Evolutionary conservation across 2,888 invertebrate genomes (phyloP).

Genomic region (Amphimallon solstitiale): DNA sequence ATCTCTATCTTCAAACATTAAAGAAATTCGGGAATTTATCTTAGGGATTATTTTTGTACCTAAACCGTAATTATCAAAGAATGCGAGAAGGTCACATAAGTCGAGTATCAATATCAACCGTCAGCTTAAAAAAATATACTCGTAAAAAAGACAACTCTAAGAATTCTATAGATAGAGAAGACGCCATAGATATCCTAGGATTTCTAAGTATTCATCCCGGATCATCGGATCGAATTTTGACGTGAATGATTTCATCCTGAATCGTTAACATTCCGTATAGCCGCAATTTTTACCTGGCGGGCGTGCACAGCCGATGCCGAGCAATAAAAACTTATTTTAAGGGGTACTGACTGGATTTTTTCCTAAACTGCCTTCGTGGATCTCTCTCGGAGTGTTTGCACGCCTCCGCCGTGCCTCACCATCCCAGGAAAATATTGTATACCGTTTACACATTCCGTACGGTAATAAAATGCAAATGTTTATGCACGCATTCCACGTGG

Average conservation of each 20-base stretch:
- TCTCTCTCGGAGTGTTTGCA: neutral
- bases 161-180: neutral
- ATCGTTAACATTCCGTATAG: constrained; percentile 4
- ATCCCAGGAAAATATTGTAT: constrained; percentile 11
- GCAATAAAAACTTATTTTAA: constrained; percentile 17
- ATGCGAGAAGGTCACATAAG: too few relatives aligned
- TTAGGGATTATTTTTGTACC: too few relatives aligned
- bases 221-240: constrained; percentile 17
- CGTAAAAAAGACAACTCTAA: too few relatives aligned
- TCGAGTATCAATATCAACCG: too few relatives aligned
- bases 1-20: too few relatives aligned
- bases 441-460: constrained; percentile 19
- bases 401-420: neutral
- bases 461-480: constrained; percentile 27
- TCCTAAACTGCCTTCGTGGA: too few relatives aligned
- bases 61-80: too few relatives aligned
- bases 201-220: constrained; percentile 8
- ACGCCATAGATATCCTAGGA: neutral
- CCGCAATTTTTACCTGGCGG: constrained; percentile 20
- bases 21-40: too few relatives aligned
- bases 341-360: neutral
- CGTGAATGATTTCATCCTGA: constrained; percentile 19
- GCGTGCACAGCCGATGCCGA: neutral
- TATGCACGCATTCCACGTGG: constrained; percentile 16
- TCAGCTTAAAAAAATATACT: too few relatives aligned